Evolutionary conservation across 2,797 vertebrate species (phyloP), one percentile per base, ranked within the genome.

Genomic region (Spheniscus humboldti): DNA sequence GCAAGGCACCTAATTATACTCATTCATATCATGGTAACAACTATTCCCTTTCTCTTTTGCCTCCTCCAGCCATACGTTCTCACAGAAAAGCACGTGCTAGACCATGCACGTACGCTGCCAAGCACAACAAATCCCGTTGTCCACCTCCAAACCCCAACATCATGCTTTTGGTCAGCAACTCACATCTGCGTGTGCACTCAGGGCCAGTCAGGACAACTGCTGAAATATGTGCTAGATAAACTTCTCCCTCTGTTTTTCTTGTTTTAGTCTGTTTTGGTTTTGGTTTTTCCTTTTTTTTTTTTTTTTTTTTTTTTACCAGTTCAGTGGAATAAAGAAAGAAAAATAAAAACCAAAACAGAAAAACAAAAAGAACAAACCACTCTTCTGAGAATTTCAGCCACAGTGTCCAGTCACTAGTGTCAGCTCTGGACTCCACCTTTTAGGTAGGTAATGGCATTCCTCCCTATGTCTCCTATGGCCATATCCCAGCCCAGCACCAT

Each of bases 1-100:
- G 88, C 90, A 94, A 96, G 67, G 68, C 47, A 92, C 64, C 79
- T 94, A 94, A 97, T 94, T 96, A 90, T 41, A 68, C 45, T 66
- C 76, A 96, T 94, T 86, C 73, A 69, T 93, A 97, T 75, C 50
- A 41, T 0, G 0, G 53, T 25, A 96, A 87, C 76, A 86, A 79
- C 71, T 33, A 31, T 28, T 74, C n/a, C 11, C 50, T 78, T 91
- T 86, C 59, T 89, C 33, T 52, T 95, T 35, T 30, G 47, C 81
- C 19, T 91, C 55, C 69, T 77, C 68, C 48, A 74, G 84, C 50
- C 68, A 31, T 4, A 27, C 2, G 2, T 11, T 43, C 6, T 53
- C 24, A 33, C 6, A 41, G 74, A 77, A 56, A 16, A 93, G 27
- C 1, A 4, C 0, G 0, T 25, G 31, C 67, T 53, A 53, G 50